A percentile compares a stretch with the other conserved stretches of the same genome.
Conservation (phyloP, 2,888 invertebrate species). For the Lamellibrachia satsuma region DNA sequence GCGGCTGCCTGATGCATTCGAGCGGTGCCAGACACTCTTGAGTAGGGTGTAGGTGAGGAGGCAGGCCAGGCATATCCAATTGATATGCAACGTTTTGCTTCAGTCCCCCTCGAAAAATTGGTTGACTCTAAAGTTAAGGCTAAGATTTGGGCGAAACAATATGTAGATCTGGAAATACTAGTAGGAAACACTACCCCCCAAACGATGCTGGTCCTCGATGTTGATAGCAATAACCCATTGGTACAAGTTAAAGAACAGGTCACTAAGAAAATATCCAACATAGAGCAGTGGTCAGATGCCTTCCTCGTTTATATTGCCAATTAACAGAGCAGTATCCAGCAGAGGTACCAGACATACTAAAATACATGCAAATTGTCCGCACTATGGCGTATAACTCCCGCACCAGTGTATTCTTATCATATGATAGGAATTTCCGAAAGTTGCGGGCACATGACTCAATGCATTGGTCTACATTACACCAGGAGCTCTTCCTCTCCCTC, state of each 20-base stretch:
- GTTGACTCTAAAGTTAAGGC: background rate
- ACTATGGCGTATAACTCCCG: background rate
- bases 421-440: background rate
- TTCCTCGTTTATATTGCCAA: background rate
- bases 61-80: background rate
- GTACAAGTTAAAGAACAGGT: background rate
- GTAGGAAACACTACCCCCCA: background rate
- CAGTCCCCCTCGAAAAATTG: background rate
- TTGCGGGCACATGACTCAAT: background rate
- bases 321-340: background rate
- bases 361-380: background rate
- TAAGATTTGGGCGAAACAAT: background rate
- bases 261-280: background rate
- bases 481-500: background rate
- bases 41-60: too few species aligned
- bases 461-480: background rate
- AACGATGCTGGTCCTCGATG: background rate
- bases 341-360: background rate
- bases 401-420: background rate
- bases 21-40: too few species aligned
- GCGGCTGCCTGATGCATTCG: too few species aligned
- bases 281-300: constrained; percentile 19
- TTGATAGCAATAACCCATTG: background rate
- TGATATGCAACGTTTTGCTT: background rate
- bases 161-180: background rate